Conservation (phyloP, 2,797 vertebrate genomes). For the Coluber constrictor region DNA sequence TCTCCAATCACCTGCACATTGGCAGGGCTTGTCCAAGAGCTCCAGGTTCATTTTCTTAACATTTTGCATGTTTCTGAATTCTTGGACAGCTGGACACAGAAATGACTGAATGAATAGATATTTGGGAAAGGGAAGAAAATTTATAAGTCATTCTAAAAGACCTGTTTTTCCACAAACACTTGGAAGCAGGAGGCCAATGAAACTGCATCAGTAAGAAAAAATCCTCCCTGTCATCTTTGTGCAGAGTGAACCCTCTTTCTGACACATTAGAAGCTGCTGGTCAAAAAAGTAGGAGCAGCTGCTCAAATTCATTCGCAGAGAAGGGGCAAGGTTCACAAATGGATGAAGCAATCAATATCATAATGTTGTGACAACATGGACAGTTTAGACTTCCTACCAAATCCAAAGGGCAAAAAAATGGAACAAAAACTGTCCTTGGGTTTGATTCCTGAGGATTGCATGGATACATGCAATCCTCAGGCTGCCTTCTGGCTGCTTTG, state of each 20-base stretch:
- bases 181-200: background rate
- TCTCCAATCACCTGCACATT: background rate
- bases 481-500: background rate
- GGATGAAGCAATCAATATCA: background rate
- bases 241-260: background rate
- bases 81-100: background rate
- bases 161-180: background rate
- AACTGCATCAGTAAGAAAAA: background rate
- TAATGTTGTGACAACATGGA: background rate
- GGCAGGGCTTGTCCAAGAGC: background rate
- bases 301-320: background rate
- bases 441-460: background rate
- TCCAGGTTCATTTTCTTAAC: background rate
- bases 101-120: background rate
- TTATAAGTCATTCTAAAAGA: background rate
- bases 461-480: background rate
- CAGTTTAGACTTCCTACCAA: background rate
- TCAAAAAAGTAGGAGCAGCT: background rate
- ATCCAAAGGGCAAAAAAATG: background rate
- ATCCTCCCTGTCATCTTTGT: background rate
- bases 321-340: background rate
- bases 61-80: background rate
- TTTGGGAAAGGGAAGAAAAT: background rate
- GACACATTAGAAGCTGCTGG: background rate
- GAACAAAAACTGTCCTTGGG: background rate